Evolutionary conservation across 2,113 vertebrate genomes (phyloP).

Genomic region (Athene noctua): DNA sequence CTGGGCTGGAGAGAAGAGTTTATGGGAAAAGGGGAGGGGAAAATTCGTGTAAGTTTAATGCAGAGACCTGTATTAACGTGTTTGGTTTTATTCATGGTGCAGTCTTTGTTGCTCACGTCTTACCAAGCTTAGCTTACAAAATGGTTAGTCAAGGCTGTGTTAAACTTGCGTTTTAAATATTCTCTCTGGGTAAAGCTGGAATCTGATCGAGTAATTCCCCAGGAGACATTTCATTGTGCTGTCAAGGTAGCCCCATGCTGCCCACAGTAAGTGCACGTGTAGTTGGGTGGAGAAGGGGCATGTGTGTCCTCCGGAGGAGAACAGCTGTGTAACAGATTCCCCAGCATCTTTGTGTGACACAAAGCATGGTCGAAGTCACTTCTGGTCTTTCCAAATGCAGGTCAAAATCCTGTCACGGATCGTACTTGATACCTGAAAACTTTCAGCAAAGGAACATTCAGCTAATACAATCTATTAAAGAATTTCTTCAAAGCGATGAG

Average conservation of each 20-base stretch:
- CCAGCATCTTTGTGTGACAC: not conserved
- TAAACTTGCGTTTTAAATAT: not conserved
- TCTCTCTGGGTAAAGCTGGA: not conserved
- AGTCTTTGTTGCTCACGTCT: not conserved
- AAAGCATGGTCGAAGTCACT: not conserved
- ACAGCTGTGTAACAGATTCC: not conserved
- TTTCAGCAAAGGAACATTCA: constrained; percentile 93
- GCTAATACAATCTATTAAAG: constrained; percentile 92
- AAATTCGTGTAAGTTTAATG: not conserved
- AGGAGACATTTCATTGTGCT: not conserved
- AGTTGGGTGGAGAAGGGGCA: not conserved
- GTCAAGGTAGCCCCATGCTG: not conserved
- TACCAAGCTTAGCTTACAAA: not conserved
- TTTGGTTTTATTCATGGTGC: not conserved
- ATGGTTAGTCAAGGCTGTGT: rapidly evolving
- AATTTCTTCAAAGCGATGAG: constrained; percentile 87
- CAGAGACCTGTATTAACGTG: not conserved
- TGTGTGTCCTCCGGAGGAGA: not conserved
- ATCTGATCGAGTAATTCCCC: not conserved
- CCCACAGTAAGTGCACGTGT: rapidly evolving
- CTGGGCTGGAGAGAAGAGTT: not conserved
- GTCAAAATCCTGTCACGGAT: constrained; percentile 51
- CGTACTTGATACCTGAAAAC: constrained; percentile 89
- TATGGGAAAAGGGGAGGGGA: not conserved
- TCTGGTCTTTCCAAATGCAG: constrained; percentile 39